Evolutionary conservation across 2,797 vertebrate species (phyloP).

Genomic region (Leptodactylus fallax): DNA sequence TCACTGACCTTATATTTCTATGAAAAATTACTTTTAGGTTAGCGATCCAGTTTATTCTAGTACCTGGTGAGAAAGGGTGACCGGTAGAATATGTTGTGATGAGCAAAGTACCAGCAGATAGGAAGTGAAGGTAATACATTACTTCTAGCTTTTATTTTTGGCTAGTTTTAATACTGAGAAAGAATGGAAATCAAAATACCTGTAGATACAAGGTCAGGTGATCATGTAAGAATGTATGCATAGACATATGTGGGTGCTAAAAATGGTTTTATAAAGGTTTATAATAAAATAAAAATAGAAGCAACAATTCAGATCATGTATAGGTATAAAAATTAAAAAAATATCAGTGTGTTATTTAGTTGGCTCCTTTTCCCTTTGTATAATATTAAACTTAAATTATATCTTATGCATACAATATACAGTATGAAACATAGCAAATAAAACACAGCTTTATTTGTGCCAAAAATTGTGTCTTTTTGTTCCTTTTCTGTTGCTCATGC

Average conservation of each 20-base stretch:
- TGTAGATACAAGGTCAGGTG: not conserved
- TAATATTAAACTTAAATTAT: no score
- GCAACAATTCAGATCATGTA: not conserved
- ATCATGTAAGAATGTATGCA: not conserved
- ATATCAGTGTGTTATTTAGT: not conserved
- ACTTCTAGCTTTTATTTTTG: conserved; percentile 13
- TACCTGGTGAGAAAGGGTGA: conserved; percentile 19
- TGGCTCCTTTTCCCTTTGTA: no score
- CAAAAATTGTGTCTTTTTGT: no score
- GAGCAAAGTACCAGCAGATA: conserved; percentile 10
- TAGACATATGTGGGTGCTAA: no score
- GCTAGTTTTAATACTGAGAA: not conserved
- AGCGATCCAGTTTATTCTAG: conserved; percentile 26
- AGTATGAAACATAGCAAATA: no score
- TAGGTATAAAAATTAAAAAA: not conserved
- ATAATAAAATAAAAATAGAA: not conserved
- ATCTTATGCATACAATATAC: no score
- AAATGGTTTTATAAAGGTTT: not conserved
- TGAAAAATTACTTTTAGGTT: conserved; percentile 24
- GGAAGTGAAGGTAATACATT: conserved; percentile 22
- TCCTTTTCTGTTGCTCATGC: no score
- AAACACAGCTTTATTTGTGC: no score
- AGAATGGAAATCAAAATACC: not conserved
- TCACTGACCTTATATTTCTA: conserved; percentile 18
- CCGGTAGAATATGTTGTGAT: conserved; percentile 23